phyloP scores from a whole-genome alignment of 2,113 vertebrate species.

The Syrmaticus mikado region DNA sequence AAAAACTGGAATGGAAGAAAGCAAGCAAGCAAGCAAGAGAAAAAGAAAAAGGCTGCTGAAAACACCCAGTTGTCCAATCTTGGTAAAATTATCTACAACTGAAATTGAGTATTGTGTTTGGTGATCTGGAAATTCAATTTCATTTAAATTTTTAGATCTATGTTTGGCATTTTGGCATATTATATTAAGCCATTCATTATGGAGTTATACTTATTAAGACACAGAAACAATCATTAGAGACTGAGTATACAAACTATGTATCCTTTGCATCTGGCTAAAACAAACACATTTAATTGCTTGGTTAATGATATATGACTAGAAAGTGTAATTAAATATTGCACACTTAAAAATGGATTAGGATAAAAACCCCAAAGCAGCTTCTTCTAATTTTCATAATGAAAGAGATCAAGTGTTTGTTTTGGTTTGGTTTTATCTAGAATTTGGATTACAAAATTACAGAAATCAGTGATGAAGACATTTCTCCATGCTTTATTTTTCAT shows the following conservation, averaged over 20 bases:
- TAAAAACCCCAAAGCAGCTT: neutral
- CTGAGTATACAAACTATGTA: neutral
- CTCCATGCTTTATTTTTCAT: neutral
- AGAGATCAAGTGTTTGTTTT: rapidly evolving
- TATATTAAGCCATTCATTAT: neutral
- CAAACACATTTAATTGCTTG: neutral
- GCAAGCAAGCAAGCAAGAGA: neutral
- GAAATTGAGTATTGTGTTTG: neutral
- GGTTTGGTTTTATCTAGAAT: neutral
- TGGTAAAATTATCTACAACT: neutral
- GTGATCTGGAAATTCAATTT: neutral
- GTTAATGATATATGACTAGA: neutral
- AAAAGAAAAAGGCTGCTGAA: neutral
- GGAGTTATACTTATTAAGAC: neutral
- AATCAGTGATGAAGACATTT: neutral
- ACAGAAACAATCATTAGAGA: neutral
- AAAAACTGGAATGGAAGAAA: neutral
- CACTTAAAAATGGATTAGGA: neutral
- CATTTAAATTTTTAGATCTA: neutral
- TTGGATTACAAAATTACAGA: neutral
- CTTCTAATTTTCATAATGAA: neutral
- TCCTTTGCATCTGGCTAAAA: neutral
- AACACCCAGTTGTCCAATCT: neutral
- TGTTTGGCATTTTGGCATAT: neutral
- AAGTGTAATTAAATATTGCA: neutral